These are phyloP conservation scores for Mola mola DNA, from an alignment of 2,113 vertebrate species.

Conservation along the genomic window DNA sequence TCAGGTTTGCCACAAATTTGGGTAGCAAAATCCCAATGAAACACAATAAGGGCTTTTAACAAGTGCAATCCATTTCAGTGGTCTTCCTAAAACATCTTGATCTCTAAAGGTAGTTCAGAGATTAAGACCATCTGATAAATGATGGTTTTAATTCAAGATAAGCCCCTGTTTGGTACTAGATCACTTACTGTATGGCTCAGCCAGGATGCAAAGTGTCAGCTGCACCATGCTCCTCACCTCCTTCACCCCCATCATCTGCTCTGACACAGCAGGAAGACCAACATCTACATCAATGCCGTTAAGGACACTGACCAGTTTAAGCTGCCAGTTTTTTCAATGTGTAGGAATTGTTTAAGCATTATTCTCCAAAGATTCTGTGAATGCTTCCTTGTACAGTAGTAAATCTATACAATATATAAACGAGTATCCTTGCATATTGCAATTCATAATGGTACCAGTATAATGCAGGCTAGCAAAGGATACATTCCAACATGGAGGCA, in stretches of 20 bases:
- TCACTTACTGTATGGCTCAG: slow-evolving; percentile 88
- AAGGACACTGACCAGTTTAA: slow-evolving; percentile 38
- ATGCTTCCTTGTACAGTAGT: too few species aligned
- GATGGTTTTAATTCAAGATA: too few species aligned
- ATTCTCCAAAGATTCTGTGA: too few species aligned
- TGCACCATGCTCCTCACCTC: slow-evolving; percentile 93
- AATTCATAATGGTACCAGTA: not conserved
- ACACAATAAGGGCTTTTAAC: too few species aligned
- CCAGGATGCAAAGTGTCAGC: slow-evolving; percentile 86
- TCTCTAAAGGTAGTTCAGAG: too few species aligned
- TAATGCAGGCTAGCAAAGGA: slow-evolving; percentile 65
- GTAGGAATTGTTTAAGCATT: not conserved
- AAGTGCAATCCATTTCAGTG: too few species aligned
- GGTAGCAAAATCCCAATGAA: too few species aligned
- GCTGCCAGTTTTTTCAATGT: not conserved
- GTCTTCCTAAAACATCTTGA: too few species aligned
- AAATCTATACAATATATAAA: too few species aligned
- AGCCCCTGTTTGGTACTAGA: not conserved
- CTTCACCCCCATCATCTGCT: slow-evolving; percentile 86
- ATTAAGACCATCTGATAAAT: too few species aligned
- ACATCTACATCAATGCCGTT: slow-evolving; percentile 79
- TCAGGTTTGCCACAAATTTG: too few species aligned
- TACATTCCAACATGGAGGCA: slow-evolving; percentile 93
- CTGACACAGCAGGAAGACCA: slow-evolving; percentile 84
- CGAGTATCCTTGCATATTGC: too few species aligned